Percentiles rank a stretch among this genome's conserved stretches.
These are phyloP conservation scores for Thinocorus orbignyianus DNA, from an alignment of 2,113 vertebrate species.

Conservation along the genomic window DNA sequence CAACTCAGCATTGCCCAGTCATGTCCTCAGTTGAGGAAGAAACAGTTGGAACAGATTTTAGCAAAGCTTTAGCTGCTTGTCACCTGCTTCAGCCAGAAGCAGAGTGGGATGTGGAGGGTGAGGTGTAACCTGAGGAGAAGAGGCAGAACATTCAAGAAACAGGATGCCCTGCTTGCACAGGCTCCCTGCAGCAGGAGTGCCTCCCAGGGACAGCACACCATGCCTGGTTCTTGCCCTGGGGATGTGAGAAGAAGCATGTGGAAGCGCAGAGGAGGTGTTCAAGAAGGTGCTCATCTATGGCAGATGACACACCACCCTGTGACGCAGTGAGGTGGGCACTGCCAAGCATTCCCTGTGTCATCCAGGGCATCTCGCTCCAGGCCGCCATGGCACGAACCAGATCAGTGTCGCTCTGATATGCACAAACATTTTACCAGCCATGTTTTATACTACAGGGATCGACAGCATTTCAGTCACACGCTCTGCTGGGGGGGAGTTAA, in stretches of 20 bases:
- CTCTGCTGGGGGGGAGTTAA: neutral
- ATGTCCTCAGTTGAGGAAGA: accelerated
- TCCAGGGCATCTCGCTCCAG: accelerated
- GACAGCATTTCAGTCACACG: neutral
- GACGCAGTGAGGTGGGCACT: accelerated
- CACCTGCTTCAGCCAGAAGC: accelerated
- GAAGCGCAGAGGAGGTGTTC: accelerated
- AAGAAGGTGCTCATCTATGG: neutral
- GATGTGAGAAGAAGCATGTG: neutral
- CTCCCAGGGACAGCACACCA: accelerated
- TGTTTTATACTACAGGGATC: neutral
- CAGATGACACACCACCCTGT: accelerated
- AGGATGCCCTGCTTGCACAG: neutral
- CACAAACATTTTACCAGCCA: neutral
- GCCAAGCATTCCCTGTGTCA: accelerated
- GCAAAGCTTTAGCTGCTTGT: neutral
- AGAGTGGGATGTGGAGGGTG: accelerated
- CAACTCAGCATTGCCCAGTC: neutral
- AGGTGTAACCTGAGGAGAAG: neutral
- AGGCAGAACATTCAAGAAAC: accelerated
- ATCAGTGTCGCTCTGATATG: accelerated
- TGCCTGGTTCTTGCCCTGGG: neutral
- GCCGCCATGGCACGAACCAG: accelerated
- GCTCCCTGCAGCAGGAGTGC: neutral
- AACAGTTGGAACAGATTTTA: neutral